phyloP scores from a whole-genome alignment of 2,113 vertebrate species.

The Aplodontia rufa region DNA sequence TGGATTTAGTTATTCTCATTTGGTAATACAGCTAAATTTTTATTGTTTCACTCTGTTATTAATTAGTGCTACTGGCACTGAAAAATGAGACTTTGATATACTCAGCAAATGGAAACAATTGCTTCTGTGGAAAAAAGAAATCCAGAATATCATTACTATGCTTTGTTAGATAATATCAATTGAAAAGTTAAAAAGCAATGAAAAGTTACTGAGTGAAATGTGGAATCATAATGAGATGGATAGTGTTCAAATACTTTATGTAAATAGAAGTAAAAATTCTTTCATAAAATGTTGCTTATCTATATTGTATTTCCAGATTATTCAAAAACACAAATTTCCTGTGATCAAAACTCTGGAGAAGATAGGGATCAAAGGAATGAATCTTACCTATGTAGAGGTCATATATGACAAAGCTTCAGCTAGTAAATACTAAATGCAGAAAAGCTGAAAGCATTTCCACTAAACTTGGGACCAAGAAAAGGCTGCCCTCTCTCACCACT shows the following conservation, averaged over 20 bases:
- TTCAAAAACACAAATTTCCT: background rate
- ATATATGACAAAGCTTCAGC: too few relatives aligned
- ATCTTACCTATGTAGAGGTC: too few relatives aligned
- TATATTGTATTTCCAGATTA: background rate
- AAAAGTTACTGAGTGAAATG: background rate
- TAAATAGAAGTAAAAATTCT: background rate
- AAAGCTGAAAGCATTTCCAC: too few relatives aligned
- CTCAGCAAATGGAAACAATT: conserved; percentile 44
- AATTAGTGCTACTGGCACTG: conserved; percentile 23
- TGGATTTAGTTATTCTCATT: background rate
- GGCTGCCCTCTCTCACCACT: too few relatives aligned
- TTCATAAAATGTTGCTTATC: background rate
- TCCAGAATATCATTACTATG: background rate
- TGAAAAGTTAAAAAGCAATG: background rate
- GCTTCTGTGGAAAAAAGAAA: background rate
- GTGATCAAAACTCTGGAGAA: background rate
- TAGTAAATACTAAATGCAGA: too few relatives aligned
- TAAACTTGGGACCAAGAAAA: too few relatives aligned
- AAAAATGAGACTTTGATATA: conserved; percentile 56
- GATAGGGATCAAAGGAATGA: too few relatives aligned
- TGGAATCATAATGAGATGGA: background rate
- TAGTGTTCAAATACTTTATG: background rate
- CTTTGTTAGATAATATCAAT: conserved; percentile 3
- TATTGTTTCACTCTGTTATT: conserved; percentile 44
- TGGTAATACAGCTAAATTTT: conserved; percentile 1